phyloP scores from a whole-genome alignment of 2,888 invertebrate species.

The Drosophila cognata region DNA sequence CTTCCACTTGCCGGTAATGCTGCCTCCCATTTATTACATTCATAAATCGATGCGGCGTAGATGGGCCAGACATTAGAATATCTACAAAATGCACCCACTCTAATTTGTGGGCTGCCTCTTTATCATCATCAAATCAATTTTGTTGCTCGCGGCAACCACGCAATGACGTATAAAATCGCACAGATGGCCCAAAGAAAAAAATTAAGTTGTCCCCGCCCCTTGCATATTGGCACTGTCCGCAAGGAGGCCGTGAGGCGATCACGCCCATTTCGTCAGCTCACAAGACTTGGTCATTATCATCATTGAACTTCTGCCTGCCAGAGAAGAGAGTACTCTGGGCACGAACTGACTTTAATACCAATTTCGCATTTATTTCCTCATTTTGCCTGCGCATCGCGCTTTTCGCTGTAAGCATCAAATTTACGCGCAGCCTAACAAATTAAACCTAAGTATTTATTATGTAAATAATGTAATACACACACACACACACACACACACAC shows the following conservation, averaged over 20 bases:
- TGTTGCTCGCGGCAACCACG: slow-evolving; percentile 53
- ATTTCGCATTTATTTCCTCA: slow-evolving; percentile 15
- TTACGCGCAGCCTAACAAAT: slow-evolving; percentile 68
- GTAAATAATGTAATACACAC: slow-evolving; percentile 66
- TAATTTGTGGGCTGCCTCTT: slow-evolving; percentile 17
- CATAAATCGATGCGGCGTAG: slow-evolving; percentile 32
- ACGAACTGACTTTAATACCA: slow-evolving; percentile 29
- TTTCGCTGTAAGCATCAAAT: slow-evolving; percentile 57
- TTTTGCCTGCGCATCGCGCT: background rate
- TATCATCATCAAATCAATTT: slow-evolving; percentile 63
- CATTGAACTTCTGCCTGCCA: slow-evolving; percentile 3
- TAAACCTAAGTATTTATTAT: slow-evolving; percentile 75
- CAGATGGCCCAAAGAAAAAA: slow-evolving; percentile 56
- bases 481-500: background rate
- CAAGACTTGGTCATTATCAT: slow-evolving; percentile 23
- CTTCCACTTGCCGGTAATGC: slow-evolving; percentile 1
- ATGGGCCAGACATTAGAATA: background rate
- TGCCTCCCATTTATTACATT: slow-evolving; percentile 20
- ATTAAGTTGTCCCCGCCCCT: background rate
- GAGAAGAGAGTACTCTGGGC: background rate
- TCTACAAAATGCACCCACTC: slow-evolving; percentile 10
- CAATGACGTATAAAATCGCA: slow-evolving; percentile 43
- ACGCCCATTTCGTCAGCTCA: slow-evolving; percentile 27
- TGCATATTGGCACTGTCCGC: slow-evolving; percentile 16
- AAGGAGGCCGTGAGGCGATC: background rate